phyloP scores from a whole-genome alignment of 2,888 invertebrate genomes.

The Orthosia gothica region DNA sequence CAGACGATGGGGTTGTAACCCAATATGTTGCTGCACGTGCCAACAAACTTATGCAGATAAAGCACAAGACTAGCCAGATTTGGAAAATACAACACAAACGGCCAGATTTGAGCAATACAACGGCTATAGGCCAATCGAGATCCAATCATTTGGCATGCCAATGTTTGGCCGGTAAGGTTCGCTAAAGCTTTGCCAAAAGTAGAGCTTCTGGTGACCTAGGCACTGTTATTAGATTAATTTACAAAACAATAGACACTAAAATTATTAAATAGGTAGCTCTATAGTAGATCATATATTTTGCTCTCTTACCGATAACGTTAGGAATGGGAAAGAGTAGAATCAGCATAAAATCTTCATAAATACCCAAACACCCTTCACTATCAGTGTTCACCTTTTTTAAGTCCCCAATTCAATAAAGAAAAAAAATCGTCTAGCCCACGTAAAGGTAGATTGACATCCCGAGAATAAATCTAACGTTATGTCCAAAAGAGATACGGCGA shows the following conservation, averaged over 20 bases:
- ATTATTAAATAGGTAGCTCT: too few relatives aligned
- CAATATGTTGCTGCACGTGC: conserved; percentile 46
- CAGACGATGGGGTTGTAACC: conserved; percentile 39
- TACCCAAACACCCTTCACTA: conserved; percentile 12
- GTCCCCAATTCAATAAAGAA: conserved; percentile 49
- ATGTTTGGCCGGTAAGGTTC: not conserved
- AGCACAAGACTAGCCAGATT: conserved; percentile 5
- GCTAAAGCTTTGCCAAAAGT: not conserved
- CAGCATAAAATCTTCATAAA: not conserved
- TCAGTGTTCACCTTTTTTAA: conserved; percentile 39
- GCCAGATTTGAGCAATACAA: conserved; percentile 10
- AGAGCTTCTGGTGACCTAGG: not conserved
- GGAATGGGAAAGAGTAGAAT: not conserved
- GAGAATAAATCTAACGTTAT: conserved; percentile 80
- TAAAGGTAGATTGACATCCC: conserved; percentile 73
- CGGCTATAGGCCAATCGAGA: not conserved
- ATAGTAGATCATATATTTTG: not conserved
- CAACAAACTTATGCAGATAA: conserved; percentile 35
- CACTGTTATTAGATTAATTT: not conserved
- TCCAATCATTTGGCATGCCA: conserved; percentile 13
- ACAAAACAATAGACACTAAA: not conserved
- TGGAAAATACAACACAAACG: not conserved
- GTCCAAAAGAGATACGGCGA: conserved; percentile 69
- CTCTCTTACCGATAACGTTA: not conserved
- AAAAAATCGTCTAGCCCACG: conserved; percentile 37